A percentile compares a stretch with the other conserved stretches of the same genome.
Evolutionary conservation across 2,888 invertebrate species (phyloP).

Genomic region (Pogonocherus hispidulus): DNA sequence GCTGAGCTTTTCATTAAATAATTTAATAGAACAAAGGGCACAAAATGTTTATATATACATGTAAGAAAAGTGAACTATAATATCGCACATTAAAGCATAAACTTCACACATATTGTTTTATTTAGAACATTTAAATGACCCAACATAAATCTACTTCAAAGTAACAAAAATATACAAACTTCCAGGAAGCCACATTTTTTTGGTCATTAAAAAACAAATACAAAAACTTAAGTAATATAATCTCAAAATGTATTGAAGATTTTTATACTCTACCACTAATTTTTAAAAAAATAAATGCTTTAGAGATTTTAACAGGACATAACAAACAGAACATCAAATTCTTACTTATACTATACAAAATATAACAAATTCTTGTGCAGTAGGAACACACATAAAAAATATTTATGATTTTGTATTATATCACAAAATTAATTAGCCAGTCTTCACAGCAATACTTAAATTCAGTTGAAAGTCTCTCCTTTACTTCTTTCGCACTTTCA

Average conservation of each 20-base stretch:
- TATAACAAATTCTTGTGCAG: neutral
- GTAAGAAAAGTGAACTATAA: neutral
- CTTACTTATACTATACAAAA: neutral
- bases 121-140: no score
- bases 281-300: conserved; percentile 5
- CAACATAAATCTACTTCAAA: no score
- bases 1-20: conserved; percentile 9
- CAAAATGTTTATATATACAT: neutral
- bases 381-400: conserved; percentile 5
- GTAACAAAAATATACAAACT: no score
- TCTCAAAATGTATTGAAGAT: no score
- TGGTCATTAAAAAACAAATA: no score
- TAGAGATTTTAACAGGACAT: conserved; percentile 1
- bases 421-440: conserved; percentile 28
- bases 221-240: no score
- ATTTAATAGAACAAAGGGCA: conserved; percentile 3
- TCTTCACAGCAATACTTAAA: conserved; percentile 28
- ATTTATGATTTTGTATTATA: conserved; percentile 12
- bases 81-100: conserved; percentile 5
- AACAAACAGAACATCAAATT: neutral
- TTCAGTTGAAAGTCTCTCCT: conserved; percentile 16
- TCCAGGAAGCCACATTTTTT: no score
- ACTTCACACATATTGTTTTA: neutral
- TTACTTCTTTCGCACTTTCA: conserved; percentile 21
- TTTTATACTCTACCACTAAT: neutral